Conservation (phyloP, 2,888 invertebrate species). For the Athripsodes cinereus region DNA sequence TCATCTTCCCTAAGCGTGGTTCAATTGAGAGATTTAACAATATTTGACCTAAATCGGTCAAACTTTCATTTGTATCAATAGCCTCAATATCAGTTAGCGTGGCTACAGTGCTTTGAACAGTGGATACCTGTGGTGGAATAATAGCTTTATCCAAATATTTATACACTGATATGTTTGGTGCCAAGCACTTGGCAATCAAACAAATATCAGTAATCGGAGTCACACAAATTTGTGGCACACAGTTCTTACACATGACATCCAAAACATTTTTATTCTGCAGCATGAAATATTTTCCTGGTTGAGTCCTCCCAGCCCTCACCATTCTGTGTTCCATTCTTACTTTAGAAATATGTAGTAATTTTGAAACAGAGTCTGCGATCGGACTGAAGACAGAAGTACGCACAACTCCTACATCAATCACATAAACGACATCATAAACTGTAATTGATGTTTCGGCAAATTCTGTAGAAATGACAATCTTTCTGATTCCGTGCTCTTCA, state of each 20-base stretch:
- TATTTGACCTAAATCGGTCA: neutral
- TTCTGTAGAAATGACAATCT: neutral
- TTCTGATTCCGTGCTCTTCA: neutral
- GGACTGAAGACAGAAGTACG: neutral
- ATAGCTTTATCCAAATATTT: neutral
- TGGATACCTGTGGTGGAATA: neutral
- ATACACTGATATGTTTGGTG: neutral
- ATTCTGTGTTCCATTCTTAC: neutral
- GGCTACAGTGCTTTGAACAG: neutral
- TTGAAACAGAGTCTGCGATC: neutral
- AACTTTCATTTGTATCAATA: neutral
- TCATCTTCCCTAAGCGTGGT: neutral
- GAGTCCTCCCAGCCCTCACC: neutral
- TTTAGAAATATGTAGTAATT: neutral
- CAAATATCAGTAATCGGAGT: neutral
- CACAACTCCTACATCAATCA: neutral
- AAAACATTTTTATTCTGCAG: neutral
- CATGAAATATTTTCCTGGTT: neutral
- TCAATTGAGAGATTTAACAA: neutral
- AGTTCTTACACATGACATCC: neutral
- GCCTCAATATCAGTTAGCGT: neutral
- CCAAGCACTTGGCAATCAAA: neutral
- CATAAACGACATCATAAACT: neutral
- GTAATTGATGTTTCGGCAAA: neutral
- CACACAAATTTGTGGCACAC: neutral